Base-by-base conservation (phyloP, 37 sponge, comb jelly and placozoan species). In the Tethya wilhelma region DNA sequence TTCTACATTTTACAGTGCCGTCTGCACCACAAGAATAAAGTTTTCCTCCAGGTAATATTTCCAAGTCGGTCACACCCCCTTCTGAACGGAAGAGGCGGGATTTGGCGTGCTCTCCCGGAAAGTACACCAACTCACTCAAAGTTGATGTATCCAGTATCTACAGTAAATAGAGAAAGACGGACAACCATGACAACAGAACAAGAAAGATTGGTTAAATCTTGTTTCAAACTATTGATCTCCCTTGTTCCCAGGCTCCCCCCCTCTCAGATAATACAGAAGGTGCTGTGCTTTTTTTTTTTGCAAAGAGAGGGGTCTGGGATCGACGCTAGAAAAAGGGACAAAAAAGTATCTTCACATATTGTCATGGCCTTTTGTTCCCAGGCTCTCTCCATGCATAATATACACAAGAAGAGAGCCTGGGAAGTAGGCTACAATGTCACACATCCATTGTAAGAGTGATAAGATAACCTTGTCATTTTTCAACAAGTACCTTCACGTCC, bases 401-500 rank as follows among this genome's bases (percentile, higher is more conserved):
- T 2, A 30, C 4, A 65, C 34, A 29, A 65, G 34, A 7, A 65
- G 66, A 60, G 25, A 49, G 53, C 53, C 53, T 49, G 53, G 53
- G 53, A 14, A 19, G 53, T 49, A 14, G 53, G 14, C 14, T 49
- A 49, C 14, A 49, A 49, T 49, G 53, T 49, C 53, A 49, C 14
- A 14, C 14, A 19, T 49, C 53, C 53, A 19, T 14, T 49, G 9
- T 14, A 9, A 49, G 53, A 49, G 14, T 14, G 14, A 14, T 19
- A 49, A 49, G 14, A 49, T 49, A 49, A n/a, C n/a, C n/a, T n/a
- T n/a, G n/a, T n/a, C n/a, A n/a, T n/a, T n/a, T n/a, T n/a, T n/a
- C n/a, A n/a, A n/a, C n/a, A n/a, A n/a, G 14, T 72, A 98, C 96
- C 91, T 98, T 98, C 29, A 95, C 88, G 6, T 90, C 87, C 19